Base-by-base conservation (phyloP, 2,888 invertebrate genomes). In the Eupithecia vulgata region DNA sequence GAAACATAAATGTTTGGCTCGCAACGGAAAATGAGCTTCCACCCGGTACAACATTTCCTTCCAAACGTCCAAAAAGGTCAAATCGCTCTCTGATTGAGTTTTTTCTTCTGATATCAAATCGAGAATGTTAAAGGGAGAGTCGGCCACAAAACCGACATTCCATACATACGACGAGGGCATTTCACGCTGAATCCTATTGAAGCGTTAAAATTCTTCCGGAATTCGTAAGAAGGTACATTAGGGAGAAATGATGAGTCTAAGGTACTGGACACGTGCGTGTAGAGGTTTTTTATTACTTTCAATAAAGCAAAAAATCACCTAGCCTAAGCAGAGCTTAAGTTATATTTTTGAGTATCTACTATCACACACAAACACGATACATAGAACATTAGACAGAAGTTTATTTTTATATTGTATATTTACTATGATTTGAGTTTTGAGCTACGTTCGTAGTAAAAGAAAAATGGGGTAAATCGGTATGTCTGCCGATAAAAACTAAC, bases 121-220 rank as follows among this genome's bases (percentile, higher is more conserved):
- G 80, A 85, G 89, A 89, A 90, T 88, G 89, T 84, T 83, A 81
- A 61, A 61, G 78, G 82, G 82, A 87, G 88, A 88, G 87, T 84
- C 86, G 48, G 62, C 74, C 72, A 78, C 70, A 93, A 92, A 92
- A 90, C 78, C 77, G 77, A 82, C 89, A 92, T 92, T 92, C 92
- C 91, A 79, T 83, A 87, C 91, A 91, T 91, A 88, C 81, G 81
- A 78, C 81, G 70, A 82, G 88, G 81, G 82, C 85, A 84, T 89
- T 90, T 90, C 92, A 93, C 91, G 92, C 84, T 86, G 80, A 79
- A 82, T 88, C 84, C 81, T 80, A 78, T 80, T 80, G 74, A 83
- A 88, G 84, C 91, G 90, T 89, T 87, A 84, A 90, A 91, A 91
- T 91, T 91, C 87, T 87, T 87, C 84, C 84, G 81, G 81, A 83